These are phyloP conservation scores for Chaetodon trifasciatus DNA, from an alignment of 2,797 vertebrate genomes.

Conservation along the genomic window DNA sequence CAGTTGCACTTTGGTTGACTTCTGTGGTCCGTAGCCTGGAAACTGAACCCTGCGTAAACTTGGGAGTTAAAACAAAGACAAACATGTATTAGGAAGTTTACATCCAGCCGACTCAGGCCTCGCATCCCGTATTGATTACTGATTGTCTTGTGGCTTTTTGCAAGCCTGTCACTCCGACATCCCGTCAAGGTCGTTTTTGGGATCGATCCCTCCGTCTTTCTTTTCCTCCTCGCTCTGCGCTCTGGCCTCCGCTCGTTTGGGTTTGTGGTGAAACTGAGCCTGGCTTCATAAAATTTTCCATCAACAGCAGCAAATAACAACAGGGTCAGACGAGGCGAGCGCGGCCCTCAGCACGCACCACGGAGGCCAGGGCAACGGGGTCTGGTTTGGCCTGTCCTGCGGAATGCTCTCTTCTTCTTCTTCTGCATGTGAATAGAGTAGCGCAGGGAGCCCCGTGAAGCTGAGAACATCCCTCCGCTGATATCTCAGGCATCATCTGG, in stretches of 20 bases:
- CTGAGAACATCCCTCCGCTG: conserved; percentile 9
- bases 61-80: conserved; percentile 34
- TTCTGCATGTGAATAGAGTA: conserved; percentile 46
- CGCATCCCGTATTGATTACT: conserved; percentile 16
- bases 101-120: not conserved
- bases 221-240: conserved; percentile 42
- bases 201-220: conserved; percentile 25
- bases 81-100: conserved; percentile 33
- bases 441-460: conserved; percentile 20
- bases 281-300: conserved; percentile 84
- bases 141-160: conserved; percentile 34
- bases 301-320: conserved; percentile 85
- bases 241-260: conserved; percentile 68
- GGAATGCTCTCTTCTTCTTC: conserved; percentile 43
- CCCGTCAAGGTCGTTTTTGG: conserved; percentile 52
- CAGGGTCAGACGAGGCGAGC: conserved; percentile 78
- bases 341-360: conserved; percentile 57
- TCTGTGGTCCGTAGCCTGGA: conserved; percentile 61
- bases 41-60: conserved; percentile 42
- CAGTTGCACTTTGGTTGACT: conserved; percentile 69
- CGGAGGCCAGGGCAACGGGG: conserved; percentile 52
- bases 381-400: conserved; percentile 51
- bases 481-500: conserved; percentile 56
- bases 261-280: conserved; percentile 81
- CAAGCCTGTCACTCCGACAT: conserved; percentile 35